A percentile compares a stretch with the other conserved stretches of the same genome.
These are phyloP conservation scores for Ianthella basta DNA, from an alignment of 37 sponge, comb jelly and placozoan species.

Conservation along the genomic window DNA sequence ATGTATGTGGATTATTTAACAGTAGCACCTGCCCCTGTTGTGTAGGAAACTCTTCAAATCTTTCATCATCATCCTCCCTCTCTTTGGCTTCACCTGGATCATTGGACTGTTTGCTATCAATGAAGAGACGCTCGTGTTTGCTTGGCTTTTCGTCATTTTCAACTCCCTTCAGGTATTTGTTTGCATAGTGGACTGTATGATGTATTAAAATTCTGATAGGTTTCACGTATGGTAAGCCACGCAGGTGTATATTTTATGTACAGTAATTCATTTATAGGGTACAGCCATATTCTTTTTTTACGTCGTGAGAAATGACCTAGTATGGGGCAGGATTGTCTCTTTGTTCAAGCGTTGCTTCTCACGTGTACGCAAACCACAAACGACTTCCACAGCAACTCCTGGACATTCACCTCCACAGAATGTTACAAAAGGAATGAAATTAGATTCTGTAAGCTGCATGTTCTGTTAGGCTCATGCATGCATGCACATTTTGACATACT, in stretches of 20 bases:
- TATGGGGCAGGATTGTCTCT: not conserved
- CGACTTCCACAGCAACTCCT: too few relatives aligned
- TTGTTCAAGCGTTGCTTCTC: too few relatives aligned
- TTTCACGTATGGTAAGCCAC: not conserved
- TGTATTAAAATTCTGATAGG: not conserved
- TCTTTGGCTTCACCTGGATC: constrained; percentile 41
- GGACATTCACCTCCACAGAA: too few relatives aligned
- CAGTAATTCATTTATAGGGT: not conserved
- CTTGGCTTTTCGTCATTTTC: constrained; percentile 29
- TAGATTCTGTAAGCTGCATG: too few relatives aligned
- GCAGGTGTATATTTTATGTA: not conserved
- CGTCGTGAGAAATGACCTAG: constrained; percentile 9
- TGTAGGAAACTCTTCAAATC: constrained; percentile 32
- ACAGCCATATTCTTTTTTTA: not conserved
- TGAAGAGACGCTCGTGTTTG: constrained; percentile 25
- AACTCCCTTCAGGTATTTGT: constrained; percentile 39
- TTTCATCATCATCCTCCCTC: constrained; percentile 30
- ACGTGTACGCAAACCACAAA: too few relatives aligned
- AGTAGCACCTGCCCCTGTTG: not conserved
- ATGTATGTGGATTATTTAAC: too few relatives aligned
- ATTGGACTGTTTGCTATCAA: constrained; percentile 34
- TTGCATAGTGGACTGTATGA: too few relatives aligned
- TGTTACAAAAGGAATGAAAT: too few relatives aligned
- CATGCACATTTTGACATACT: too few relatives aligned
- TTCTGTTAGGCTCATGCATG: too few relatives aligned